phyloP scores from a whole-genome alignment of 2,113 vertebrate genomes.

The Panurus biarmicus region DNA sequence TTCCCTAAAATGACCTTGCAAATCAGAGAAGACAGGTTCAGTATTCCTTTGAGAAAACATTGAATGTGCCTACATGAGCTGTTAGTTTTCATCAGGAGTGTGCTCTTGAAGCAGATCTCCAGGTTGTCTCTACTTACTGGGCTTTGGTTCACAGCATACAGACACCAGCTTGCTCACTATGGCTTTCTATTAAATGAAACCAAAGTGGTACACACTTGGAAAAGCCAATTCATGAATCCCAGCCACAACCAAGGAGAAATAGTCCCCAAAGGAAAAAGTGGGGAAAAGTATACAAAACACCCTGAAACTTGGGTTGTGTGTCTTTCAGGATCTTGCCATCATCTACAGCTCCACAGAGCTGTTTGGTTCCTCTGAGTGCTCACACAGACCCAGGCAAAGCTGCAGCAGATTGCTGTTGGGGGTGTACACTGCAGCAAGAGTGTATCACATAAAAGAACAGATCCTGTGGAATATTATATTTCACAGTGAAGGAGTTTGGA shows the following conservation, averaged over 20 bases:
- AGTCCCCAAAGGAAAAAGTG: not conserved
- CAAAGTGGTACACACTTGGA: not conserved
- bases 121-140: not conserved
- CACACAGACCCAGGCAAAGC: fast-evolving
- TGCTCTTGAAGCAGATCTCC: not conserved
- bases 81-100: not conserved
- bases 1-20: not conserved
- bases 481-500: not conserved
- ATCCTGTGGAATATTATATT: not conserved
- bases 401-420: not conserved
- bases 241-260: not conserved
- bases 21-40: not conserved
- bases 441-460: not conserved
- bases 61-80: not conserved
- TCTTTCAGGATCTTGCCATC: not conserved
- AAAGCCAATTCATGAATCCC: not conserved
- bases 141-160: not conserved
- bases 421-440: not conserved
- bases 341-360: not conserved
- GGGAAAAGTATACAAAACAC: not conserved
- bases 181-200: not conserved
- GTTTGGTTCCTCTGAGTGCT: not conserved
- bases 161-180: not conserved
- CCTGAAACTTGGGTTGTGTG: fast-evolving
- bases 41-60: not conserved